Base-by-base conservation (phyloP, 2,797 vertebrate species). In the Helicolenus hilgendorfi region DNA sequence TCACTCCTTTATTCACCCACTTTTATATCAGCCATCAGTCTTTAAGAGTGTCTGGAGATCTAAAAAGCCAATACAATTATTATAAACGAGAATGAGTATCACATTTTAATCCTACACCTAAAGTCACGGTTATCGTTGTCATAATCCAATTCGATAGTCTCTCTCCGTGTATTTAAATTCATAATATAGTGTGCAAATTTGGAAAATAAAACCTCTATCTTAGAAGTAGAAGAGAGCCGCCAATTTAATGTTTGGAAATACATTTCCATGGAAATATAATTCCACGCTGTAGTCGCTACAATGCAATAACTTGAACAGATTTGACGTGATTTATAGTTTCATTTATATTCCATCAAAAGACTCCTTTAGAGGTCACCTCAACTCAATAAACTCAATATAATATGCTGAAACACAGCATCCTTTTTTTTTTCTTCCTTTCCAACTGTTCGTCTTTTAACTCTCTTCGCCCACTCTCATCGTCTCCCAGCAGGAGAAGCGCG, bases 251-350 rank as follows among this genome's bases (percentile, higher is more conserved):
- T 69, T 59, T 41, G 4, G 7, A 41, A 82, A 55, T 60, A 22
- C 0, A 64, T 77, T 72, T 29, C 20, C 72, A 38, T 80, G 53
- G 53, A 80, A 74, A 22, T 77, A 13, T 27, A 69, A 80, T n/a
- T 74, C 7, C 31, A 35, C 5, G 14, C 9, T 31, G 2, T 45
- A 55, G 72, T 86, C 6, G 31, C 73, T 13, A 49, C 77, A 22
- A 2, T 45, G 65, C 33, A 76, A 56, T 59, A 77, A 82, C 59
- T 74, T 72, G 35, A 70, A 41, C 31, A 65, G 36, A 87, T 83
- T 72, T 82, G 62, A 83, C 64, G 2, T 84, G 83, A 88, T 86
- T 91, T 69, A 84, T 85, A 49, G 77, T 85, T 91, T 81, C 6
- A 91, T 87, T 82, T 83, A 45, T 85, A 13, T 91, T 84, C 27